Conservation (phyloP, 2,797 vertebrate species). For the Myoxocephalus aenaeus region DNA sequence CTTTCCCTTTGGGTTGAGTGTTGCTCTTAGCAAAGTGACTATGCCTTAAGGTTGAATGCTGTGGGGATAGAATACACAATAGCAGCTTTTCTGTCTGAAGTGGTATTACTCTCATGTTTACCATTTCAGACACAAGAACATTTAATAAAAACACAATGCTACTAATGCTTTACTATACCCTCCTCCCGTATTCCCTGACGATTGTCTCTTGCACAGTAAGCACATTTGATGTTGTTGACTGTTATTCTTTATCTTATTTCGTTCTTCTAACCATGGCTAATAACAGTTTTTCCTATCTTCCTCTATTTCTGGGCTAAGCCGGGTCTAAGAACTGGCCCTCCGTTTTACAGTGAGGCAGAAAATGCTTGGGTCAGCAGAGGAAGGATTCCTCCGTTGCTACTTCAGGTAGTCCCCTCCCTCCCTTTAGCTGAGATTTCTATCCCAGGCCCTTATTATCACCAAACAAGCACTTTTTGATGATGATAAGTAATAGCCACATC, state of each 20-base stretch:
- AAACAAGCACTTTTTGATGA: conserved; percentile 85
- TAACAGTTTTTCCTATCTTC: conserved; percentile 77
- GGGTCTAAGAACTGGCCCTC: conserved; percentile 74
- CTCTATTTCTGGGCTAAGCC: conserved; percentile 77
- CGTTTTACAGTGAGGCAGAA: conserved; percentile 70
- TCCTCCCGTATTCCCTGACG: conserved; percentile 33
- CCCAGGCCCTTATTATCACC: conserved; percentile 82
- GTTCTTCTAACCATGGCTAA: conserved; percentile 71
- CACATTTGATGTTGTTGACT: conserved; percentile 78
- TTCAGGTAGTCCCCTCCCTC: conserved; percentile 79
- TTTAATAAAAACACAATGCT: conserved; percentile 57
- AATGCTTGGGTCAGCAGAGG: conserved; percentile 81
- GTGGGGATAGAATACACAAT: conserved; percentile 34
- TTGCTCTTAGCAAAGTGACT: conserved; percentile 63
- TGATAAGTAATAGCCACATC: conserved; percentile 85
- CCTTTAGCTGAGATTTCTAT: conserved; percentile 80
- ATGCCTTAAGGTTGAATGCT: conserved; percentile 52
- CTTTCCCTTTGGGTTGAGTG: conserved; percentile 59
- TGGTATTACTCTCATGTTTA: conserved; percentile 49
- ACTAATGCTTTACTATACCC: conserved; percentile 41
- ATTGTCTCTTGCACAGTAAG: conserved; percentile 72
- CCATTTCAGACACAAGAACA: conserved; percentile 38
- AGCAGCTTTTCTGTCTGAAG: conserved; percentile 34
- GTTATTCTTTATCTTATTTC: conserved; percentile 76
- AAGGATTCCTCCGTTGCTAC: conserved; percentile 79